Evolutionary conservation across 2,888 invertebrate species (phyloP), one percentile per base, ranked within the genome.

Genomic region (Bedellia somnulentella): DNA sequence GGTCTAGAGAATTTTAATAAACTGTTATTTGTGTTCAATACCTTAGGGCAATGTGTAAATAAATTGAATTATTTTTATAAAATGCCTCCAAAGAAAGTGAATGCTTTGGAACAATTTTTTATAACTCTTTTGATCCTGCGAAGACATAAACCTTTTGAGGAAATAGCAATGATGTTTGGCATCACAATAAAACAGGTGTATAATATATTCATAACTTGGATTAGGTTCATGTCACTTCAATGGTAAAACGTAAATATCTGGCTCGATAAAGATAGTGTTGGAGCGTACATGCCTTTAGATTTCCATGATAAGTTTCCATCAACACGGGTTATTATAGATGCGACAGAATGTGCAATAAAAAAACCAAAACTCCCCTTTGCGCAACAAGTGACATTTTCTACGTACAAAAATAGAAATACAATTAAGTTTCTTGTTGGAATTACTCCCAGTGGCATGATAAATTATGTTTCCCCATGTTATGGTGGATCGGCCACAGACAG

Each of bases 401-500:
- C 29, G 6, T 23, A 23, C 10, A 30, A 30, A 10, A 24, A 24
- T 12, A 15, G 27, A 5, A 27, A 16, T n/a, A 27, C 27, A 16
- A 9, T 27, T 11, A 27, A 27, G 16, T 10, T 16, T 5, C 16
- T 27, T 6, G 17, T 27, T 16, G 27, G 27, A 9, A 16, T 16
- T 3, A 16, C 27, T 9, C 27, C 27, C n/a, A 15, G 16, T 27
- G 27, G 27, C 4, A 5, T 27, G 27, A 16, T 27, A 5, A 16
- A n/a, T n/a, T 16, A 27, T n/a, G n/a, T n/a, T n/a, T n/a, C n/a
- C n/a, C n/a, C n/a, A n/a, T n/a, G n/a, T n/a, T n/a, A n/a, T n/a
- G 31, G 21, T 15, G 34, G 31, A 6, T 34, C 34, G 8, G 24
- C 31, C 11, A 17, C 34, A 9, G 31, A 34, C 15, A 15, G 31